Conservation (phyloP, 2,113 vertebrate genomes). For the Pachypanchax playfairii region DNA sequence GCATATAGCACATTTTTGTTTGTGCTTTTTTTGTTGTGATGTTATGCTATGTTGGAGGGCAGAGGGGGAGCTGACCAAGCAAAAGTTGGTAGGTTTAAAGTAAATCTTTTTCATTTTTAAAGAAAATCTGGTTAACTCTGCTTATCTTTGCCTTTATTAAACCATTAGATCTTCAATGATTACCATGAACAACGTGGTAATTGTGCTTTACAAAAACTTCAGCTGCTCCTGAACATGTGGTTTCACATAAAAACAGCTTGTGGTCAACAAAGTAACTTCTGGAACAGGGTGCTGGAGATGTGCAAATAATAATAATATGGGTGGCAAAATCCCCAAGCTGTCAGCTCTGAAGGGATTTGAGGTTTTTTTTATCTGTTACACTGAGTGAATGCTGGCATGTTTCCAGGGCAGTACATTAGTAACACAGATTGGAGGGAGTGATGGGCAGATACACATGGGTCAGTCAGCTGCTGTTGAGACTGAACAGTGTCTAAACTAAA, state of each 20-base stretch:
- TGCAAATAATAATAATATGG: conserved; percentile 59
- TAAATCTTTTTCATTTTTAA: too few relatives aligned
- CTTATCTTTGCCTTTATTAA: too few relatives aligned
- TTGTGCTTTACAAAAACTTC: not conserved
- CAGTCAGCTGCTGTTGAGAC: conserved; percentile 67
- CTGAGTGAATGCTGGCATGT: conserved; percentile 49
- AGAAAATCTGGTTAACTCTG: too few relatives aligned
- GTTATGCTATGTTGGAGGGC: too few relatives aligned
- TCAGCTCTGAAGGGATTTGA: conserved; percentile 70
- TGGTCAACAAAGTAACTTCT: conserved; percentile 28
- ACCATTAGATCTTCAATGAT: too few relatives aligned
- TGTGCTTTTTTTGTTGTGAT: too few relatives aligned
- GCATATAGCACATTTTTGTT: too few relatives aligned
- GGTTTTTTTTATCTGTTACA: conserved; percentile 45
- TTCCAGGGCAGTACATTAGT: conserved; percentile 65
- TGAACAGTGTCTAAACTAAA: conserved; percentile 61
- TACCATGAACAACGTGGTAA: too few relatives aligned
- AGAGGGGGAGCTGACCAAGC: too few relatives aligned
- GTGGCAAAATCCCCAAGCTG: conserved; percentile 61
- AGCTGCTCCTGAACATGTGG: conserved; percentile 5
- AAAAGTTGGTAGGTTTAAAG: too few relatives aligned
- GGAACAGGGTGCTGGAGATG: conserved; percentile 8
- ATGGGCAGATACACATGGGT: conserved; percentile 45
- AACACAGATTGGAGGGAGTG: conserved; percentile 44
- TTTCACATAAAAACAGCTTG: conserved; percentile 29